Evolutionary conservation across 2,113 vertebrate species (phyloP), one percentile per base, ranked within the genome.

Genomic region (Cairina moschata): DNA sequence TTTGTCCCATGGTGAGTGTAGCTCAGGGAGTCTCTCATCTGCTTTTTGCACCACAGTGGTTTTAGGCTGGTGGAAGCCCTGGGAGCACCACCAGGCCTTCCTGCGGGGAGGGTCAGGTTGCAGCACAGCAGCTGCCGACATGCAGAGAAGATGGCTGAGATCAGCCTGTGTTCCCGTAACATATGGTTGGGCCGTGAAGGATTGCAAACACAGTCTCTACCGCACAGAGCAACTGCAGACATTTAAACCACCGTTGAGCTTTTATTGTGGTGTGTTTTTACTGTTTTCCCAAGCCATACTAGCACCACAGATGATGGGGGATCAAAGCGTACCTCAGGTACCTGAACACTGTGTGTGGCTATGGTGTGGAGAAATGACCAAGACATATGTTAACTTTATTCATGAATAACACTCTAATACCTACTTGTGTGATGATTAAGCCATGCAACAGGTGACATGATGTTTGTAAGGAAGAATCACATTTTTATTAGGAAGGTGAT

Each of bases 151-250:
- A 79, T 82, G 86, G 38, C 2, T 82, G 73, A 94, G 73, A 86
- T 92, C 87, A 85, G 84, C 50, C 67, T n/a, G 46, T 73, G 78
- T 2, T 92, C 55, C 94, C 42, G 31, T 40, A 72, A 62, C 40
- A 50, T 59, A 62, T 54, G 44, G 71, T 4, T 83, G 93, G 81
- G 52, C 80, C 73, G 23, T 79, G 83, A 84, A 1, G 20, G 73
- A 84, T 46, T 91, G 69, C 80, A 94, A 93, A 88, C 76, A 72
- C 56, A 40, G 21, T 68, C 60, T 82, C 83, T 65, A 8, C 34
- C 11, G 50, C 6, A 4, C 73, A 84, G 80, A 93, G 52, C 69
- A 81, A 89, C 60, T 72, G 80, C 6, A 90, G 76, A 46, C 38
- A 34, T 88, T 93, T 66, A 68, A 84, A 58, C 36, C 23, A 5